A percentile compares a stretch with the other conserved stretches of the same genome.
Conservation (phyloP, 2,113 vertebrate genomes). For the Cyanoderma ruficeps region DNA sequence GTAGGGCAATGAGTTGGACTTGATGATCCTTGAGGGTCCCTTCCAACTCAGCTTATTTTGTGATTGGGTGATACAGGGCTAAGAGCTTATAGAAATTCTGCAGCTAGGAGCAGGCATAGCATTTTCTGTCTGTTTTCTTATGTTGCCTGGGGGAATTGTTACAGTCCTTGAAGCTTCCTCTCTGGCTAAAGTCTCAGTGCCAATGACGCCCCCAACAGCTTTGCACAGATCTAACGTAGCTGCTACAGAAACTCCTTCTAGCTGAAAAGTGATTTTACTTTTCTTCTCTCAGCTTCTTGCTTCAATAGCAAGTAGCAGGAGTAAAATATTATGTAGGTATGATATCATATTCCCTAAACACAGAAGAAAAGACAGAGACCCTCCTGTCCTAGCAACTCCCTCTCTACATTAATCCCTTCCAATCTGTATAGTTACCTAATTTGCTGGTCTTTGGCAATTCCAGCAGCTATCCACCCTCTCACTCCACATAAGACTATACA, state of each 20-base stretch:
- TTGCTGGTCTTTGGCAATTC: background rate
- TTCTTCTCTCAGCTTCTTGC: background rate
- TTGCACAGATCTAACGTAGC: background rate
- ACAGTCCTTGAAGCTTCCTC: background rate
- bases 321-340: background rate
- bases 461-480: background rate
- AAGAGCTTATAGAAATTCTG: background rate
- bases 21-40: background rate
- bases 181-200: background rate
- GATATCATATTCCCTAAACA: background rate
- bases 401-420: background rate
- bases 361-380: background rate
- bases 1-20: rapidly evolving
- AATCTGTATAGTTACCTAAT: background rate
- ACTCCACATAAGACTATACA: background rate
- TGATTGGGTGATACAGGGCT: background rate
- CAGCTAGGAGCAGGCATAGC: background rate
- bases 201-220: rapidly evolving
- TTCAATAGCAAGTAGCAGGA: background rate
- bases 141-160: background rate
- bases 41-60: background rate
- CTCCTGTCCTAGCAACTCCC: background rate
- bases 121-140: background rate
- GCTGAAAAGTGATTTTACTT: background rate
- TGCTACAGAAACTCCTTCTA: background rate